Percentiles rank a stretch among this genome's conserved stretches.
These are phyloP conservation scores for Lanius collurio DNA, from an alignment of 2,113 vertebrate genomes.

Conservation along the genomic window DNA sequence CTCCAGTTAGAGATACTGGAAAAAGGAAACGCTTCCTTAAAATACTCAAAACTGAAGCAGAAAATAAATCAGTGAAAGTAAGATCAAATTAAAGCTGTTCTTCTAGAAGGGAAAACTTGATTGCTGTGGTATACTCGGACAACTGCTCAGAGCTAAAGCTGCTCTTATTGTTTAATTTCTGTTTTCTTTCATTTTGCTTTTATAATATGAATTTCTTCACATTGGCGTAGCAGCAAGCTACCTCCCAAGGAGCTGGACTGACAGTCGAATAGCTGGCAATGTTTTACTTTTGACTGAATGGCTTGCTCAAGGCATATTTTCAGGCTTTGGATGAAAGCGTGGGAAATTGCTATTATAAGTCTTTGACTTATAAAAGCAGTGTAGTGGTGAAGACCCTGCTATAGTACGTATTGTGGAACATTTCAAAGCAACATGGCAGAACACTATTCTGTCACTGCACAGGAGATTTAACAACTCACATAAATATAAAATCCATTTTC, in stretches of 20 bases:
- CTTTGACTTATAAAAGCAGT: conserved; percentile 43
- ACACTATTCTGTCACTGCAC: background rate
- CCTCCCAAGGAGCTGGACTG: conserved; percentile 43
- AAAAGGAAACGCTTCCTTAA: background rate
- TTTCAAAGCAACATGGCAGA: conserved; percentile 15
- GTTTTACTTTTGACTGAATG: conserved; percentile 57
- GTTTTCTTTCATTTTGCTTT: conserved; percentile 48
- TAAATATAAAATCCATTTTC: background rate
- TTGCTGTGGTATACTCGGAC: conserved; percentile 1
- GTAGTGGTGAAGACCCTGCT: background rate
- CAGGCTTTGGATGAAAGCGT: conserved; percentile 50
- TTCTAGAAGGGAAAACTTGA: background rate
- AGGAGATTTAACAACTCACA: background rate
- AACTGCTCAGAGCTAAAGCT: conserved; percentile 7
- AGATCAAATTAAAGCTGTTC: conserved; percentile 29
- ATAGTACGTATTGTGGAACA: background rate
- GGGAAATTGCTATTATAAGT: conserved; percentile 56
- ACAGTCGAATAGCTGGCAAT: conserved; percentile 54
- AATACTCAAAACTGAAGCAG: background rate
- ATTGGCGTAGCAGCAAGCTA: background rate
- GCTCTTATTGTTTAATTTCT: conserved; percentile 46
- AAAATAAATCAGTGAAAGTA: conserved; percentile 16
- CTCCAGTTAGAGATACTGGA: background rate
- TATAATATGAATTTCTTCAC: conserved; percentile 53
- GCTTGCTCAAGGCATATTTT: conserved; percentile 49